phyloP scores from a whole-genome alignment of 2,888 invertebrate genomes.

The Esperia sulphurella region DNA sequence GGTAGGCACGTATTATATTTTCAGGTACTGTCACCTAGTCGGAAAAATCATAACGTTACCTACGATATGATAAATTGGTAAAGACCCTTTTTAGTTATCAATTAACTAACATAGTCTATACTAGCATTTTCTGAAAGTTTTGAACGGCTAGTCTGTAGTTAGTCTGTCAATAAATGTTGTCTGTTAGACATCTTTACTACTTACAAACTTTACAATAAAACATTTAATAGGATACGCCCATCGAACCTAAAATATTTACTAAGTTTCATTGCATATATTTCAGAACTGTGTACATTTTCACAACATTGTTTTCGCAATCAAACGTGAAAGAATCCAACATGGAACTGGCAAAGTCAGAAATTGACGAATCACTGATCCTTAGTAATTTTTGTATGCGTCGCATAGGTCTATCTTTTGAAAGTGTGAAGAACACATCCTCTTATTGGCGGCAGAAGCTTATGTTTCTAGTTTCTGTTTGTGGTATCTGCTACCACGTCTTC shows the following conservation, averaged over 20 bases:
- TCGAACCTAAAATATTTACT: background rate
- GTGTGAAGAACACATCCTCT: slow-evolving; percentile 14
- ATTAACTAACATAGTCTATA: no score
- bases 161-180: no score
- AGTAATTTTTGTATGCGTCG: slow-evolving; percentile 31
- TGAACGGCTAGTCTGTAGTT: no score
- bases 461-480: slow-evolving; percentile 25
- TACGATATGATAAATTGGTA: no score
- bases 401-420: slow-evolving; percentile 34
- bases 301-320: background rate
- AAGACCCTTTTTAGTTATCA: no score
- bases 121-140: no score
- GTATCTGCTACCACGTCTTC: slow-evolving; percentile 42
- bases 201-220: background rate
- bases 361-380: slow-evolving; percentile 29
- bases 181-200: background rate
- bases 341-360: slow-evolving; percentile 30
- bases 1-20: no score
- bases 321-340: slow-evolving; percentile 7
- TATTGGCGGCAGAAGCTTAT: slow-evolving; percentile 24
- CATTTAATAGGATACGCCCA: slow-evolving; percentile 1
- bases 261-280: background rate
- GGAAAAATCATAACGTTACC: no score
- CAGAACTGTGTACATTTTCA: background rate
- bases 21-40: no score